Evolutionary conservation across 1,140 invertebrate genomes (phyloP), one percentile per base, ranked within the genome.

Genomic region (Mactra quadrangularis): DNA sequence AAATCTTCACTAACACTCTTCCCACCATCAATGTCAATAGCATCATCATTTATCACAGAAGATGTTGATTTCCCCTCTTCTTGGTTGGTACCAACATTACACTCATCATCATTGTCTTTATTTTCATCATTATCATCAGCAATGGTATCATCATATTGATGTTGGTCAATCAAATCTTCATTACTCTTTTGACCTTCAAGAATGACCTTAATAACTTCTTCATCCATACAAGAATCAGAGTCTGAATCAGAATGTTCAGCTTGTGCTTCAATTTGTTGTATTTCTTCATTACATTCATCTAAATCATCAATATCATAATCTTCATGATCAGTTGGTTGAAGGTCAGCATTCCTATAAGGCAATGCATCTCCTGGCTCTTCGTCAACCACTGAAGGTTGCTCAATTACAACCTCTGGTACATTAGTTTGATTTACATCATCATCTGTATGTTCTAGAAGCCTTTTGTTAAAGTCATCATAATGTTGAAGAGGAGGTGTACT

Each of bases 51-150:
- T 57, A 11, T 17, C 22, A 4, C 6, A 25, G n/a, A 13, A n/a
- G 38, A 47, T 25, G 9, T 27, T 59, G 55, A 17, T 35, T 45
- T 22, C 59, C 47, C 53, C 25, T 41, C 53, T 33, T 17, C 33
- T 75, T 22, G 64, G 29, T 79, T 75, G 66, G 45, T 84, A 52
- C 57, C 82, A 19, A 78, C 62, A n/a, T 45, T 53, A 41, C 70
- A 45, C n/a, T 50, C n/a, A n/a, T n/a, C n/a, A n/a, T n/a, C n/a
- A n/a, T n/a, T n/a, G n/a, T n/a, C n/a, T n/a, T n/a, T n/a, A n/a
- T n/a, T n/a, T n/a, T n/a, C n/a, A n/a, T n/a, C 6, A 15, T 41
- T 41, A 7, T 41, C 38, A 41, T 15, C 38, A 7, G 38, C 38
- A 25, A 22, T 9, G 9, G 3, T 9, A 27, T 11, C 33, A n/a